phyloP scores from a whole-genome alignment of 92 coral and sea anemone species.

The Siderastrea radians region DNA sequence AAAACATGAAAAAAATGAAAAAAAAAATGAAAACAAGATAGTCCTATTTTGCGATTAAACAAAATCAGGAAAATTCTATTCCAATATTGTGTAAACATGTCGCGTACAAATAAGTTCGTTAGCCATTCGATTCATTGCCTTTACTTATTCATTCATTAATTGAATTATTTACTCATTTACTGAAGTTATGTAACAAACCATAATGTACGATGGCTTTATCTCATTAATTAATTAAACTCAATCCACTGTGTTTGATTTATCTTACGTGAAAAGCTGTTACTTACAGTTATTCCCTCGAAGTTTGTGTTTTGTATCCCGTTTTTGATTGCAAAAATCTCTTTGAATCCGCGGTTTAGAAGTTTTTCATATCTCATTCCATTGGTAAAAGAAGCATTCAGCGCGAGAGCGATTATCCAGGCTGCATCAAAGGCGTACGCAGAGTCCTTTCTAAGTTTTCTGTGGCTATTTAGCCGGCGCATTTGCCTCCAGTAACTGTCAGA shows the following conservation, averaged over 20 bases:
- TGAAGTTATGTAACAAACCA: too few species aligned
- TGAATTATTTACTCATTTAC: too few species aligned
- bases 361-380: constrained; percentile 25
- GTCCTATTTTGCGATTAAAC: too few species aligned
- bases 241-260: too few species aligned
- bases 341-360: constrained; percentile 3
- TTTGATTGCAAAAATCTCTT: constrained; percentile 19
- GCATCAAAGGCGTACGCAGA: constrained; percentile 89
- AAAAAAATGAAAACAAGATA: too few species aligned
- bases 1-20: not conserved
- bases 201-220: too few species aligned
- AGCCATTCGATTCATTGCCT: too few species aligned
- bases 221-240: too few species aligned
- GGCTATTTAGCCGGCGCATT: constrained; percentile 43
- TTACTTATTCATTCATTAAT: too few species aligned
- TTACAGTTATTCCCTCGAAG: constrained; percentile 94
- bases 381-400: constrained; percentile 59
- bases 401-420: constrained; percentile 86
- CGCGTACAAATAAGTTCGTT: too few species aligned
- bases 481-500: constrained; percentile 55
- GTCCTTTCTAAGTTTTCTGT: constrained; percentile 19
- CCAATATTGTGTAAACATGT: too few species aligned
- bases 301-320: constrained; percentile 20
- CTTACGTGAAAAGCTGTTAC: not conserved
- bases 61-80: too few species aligned